Evolutionary conservation across 2,797 vertebrate genomes (phyloP).

Genomic region (Artibeus lituratus): DNA sequence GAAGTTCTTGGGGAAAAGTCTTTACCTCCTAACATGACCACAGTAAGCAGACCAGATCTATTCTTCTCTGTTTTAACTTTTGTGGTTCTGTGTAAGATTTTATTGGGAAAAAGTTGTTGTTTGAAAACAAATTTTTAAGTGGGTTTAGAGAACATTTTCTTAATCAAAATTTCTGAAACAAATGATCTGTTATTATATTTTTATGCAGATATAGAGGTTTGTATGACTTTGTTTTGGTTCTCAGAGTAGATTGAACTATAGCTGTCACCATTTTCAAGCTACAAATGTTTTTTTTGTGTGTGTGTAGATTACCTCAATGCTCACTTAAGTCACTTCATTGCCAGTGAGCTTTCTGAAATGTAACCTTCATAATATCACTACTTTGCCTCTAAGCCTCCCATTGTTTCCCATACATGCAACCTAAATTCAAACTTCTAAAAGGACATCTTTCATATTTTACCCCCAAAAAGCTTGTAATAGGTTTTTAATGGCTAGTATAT

Average conservation of each 20-base stretch:
- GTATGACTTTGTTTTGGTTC: not conserved
- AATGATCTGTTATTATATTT: not conserved
- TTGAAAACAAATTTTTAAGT: not conserved
- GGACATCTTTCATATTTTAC: not conserved
- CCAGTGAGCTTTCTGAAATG: not conserved
- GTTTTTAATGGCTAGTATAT: not conserved
- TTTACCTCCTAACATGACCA: not conserved
- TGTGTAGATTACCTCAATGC: not conserved
- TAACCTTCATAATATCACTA: not conserved
- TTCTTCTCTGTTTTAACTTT: not conserved
- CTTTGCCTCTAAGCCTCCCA: not conserved
- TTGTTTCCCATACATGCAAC: not conserved
- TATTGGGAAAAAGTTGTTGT: not conserved
- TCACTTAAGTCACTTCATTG: not conserved
- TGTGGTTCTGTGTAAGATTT: not conserved
- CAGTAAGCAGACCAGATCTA: not conserved
- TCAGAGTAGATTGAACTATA: not conserved
- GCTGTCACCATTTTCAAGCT: not conserved
- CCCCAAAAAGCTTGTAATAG: not conserved
- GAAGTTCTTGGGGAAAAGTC: rapidly evolving
- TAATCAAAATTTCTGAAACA: not conserved
- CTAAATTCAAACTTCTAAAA: not conserved
- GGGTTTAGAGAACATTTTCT: not conserved
- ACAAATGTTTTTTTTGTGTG: not conserved
- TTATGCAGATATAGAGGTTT: not conserved